Percentiles rank a stretch among this genome's conserved stretches.
phyloP scores from a whole-genome alignment of 2,888 invertebrate species.

The Pseudococcus jackbeardsleyi region DNA sequence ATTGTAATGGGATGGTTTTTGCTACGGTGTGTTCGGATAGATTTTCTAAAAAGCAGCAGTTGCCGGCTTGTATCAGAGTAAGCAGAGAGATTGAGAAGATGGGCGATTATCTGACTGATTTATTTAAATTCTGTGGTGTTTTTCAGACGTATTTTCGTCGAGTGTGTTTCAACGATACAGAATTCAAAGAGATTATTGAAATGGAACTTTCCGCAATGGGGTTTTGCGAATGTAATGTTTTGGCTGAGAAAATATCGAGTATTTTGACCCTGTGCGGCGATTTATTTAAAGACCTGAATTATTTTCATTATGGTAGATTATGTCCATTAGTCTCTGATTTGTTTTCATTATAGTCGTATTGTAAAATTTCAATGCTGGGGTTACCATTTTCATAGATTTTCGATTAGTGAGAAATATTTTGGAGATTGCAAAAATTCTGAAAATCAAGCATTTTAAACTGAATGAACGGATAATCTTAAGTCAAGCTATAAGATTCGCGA shows the following conservation, averaged over 20 bases:
- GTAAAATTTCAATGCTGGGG: no score
- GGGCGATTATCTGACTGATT: background rate
- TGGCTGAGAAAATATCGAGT: constrained; percentile 85
- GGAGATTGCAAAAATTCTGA: constrained; percentile 90
- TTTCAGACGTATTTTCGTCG: constrained; percentile 42
- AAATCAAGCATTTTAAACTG: constrained; percentile 89
- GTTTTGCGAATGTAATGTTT: constrained; percentile 69
- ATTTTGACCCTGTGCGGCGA: constrained; percentile 62
- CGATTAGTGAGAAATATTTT: constrained; percentile 94
- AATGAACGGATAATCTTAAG: constrained; percentile 88
- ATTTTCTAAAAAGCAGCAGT: background rate
- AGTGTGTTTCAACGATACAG: background rate
- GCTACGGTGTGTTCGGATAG: background rate
- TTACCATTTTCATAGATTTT: constrained; percentile 77
- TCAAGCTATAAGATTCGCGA: constrained; percentile 93
- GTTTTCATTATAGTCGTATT: background rate
- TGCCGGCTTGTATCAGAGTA: background rate
- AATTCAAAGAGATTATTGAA: background rate
- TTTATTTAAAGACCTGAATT: constrained; percentile 61
- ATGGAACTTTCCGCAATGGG: background rate
- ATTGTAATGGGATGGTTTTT: background rate
- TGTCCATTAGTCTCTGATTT: background rate
- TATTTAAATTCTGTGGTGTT: background rate
- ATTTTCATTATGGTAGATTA: constrained; percentile 48
- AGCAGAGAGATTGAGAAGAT: background rate